These are phyloP conservation scores for Myopa testacea DNA, from an alignment of 2,888 invertebrate genomes.

Conservation along the genomic window DNA sequence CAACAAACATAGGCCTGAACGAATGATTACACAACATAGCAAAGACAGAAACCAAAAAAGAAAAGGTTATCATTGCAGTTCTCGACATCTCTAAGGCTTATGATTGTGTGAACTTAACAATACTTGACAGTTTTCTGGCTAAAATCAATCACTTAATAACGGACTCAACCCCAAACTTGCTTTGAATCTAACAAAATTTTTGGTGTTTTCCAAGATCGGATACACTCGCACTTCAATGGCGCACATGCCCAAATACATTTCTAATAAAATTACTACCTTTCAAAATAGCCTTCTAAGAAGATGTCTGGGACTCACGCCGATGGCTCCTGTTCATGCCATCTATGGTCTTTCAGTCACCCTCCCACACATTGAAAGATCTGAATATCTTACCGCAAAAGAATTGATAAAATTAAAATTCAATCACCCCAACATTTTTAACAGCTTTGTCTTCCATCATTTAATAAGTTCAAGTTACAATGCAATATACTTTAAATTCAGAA, in stretches of 20 bases:
- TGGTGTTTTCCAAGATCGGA: slow-evolving; percentile 2
- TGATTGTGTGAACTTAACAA: background rate
- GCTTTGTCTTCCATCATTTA: background rate
- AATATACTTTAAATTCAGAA: background rate
- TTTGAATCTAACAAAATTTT: background rate
- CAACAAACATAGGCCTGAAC: no score
- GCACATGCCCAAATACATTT: slow-evolving; percentile 1
- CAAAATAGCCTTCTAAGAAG: slow-evolving; percentile 10
- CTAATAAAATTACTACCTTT: slow-evolving; percentile 15
- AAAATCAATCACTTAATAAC: background rate
- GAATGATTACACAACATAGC: background rate
- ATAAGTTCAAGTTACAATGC: background rate
- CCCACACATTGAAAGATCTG: background rate
- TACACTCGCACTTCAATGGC: background rate
- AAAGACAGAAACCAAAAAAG: background rate
- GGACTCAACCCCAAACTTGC: background rate
- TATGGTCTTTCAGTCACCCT: background rate
- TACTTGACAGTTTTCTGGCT: background rate
- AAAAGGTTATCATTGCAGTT: background rate
- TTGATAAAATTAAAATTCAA: background rate
- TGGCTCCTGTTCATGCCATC: slow-evolving; percentile 1
- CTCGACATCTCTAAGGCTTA: background rate
- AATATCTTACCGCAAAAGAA: slow-evolving; percentile 2
- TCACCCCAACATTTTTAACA: background rate
- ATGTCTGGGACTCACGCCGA: background rate